A percentile compares a stretch with the other conserved stretches of the same genome.
Conservation (phyloP, 2,888 invertebrate genomes). For the Arge pagana region DNA sequence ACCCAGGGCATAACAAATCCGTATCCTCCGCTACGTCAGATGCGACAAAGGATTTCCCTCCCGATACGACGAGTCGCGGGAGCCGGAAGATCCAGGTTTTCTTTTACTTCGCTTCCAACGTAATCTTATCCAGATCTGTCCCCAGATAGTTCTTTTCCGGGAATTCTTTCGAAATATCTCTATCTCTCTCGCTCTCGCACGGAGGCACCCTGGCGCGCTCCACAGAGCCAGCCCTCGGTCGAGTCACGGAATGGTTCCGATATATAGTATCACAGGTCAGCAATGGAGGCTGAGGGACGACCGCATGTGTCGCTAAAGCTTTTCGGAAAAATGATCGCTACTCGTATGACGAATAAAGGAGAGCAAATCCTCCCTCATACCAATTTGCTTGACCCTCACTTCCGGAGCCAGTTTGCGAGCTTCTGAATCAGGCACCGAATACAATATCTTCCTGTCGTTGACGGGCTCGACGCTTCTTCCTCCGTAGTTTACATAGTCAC, state of each 20-base stretch:
- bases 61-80: too few species aligned
- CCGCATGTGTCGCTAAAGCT: conserved; percentile 46
- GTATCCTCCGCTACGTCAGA: not conserved
- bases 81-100: too few species aligned
- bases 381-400: conserved; percentile 68
- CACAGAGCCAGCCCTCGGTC: conserved; percentile 7
- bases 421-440: conserved; percentile 30
- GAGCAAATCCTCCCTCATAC: conserved; percentile 77
- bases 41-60: too few species aligned
- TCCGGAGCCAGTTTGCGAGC: conserved; percentile 64
- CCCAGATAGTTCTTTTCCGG: too few species aligned
- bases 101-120: too few species aligned
- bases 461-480: not conserved
- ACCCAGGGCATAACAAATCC: conserved; percentile 51
- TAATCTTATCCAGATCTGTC: too few species aligned
- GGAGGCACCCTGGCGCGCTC: conserved; percentile 2
- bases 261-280: conserved; percentile 16
- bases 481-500: conserved; percentile 26
- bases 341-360: conserved; percentile 79
- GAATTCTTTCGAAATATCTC: too few species aligned
- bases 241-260: conserved; percentile 25
- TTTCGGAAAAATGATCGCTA: conserved; percentile 78
- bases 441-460: not conserved
- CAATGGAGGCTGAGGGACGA: not conserved
- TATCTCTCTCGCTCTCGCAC: too few species aligned